Base-by-base conservation (phyloP, 2,888 invertebrate species). In the Blastobasis adustella region DNA sequence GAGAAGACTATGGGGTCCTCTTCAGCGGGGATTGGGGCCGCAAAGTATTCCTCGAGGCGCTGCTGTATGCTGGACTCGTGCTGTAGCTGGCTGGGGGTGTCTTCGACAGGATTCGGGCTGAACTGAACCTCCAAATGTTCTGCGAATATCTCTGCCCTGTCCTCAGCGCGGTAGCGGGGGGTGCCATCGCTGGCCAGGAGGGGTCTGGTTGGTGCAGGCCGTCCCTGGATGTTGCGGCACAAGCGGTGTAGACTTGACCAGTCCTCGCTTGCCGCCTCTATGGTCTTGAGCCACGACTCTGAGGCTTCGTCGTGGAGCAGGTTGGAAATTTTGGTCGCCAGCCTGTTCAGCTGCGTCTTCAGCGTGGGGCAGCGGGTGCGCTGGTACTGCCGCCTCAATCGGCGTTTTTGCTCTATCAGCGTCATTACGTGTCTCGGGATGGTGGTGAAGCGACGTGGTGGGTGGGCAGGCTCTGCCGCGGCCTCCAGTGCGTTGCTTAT, bases 81-180 rank as follows among this genome's bases (percentile, higher is more conserved):
- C 6, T 39, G 45, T 23, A 2, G 23, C 3, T 23, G 23, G 23
- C 23, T 23, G 3, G 23, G 23, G 1, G 39, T 5, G 23, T 52
- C 4, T 8, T 0, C 5, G 5, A 44, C 3, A 0, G 53, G 53
- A 43, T 54, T 43, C 4, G 54, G 57, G 8, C 42, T 43, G 50
- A 55, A 58, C 38, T 47, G 49, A 0, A 1, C 7, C 41, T 49
- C 54, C 5, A 57, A 52, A 23, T 4, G 7, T 4, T 46, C 40
- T 4, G 56, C 54, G 10, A 54, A 46, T 9, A 54, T 40, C 1
- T 53, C 49, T 4, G 55, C 55, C 39, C 46, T 39, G 40, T 56
- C 52, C 6, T 46, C 48, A 1, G 56, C 55, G 1, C 36, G n/a
- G 54, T 52, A 54, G 9, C 47, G 45, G 7, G 23, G 45, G 4